Percentiles rank a stretch among this genome's conserved stretches.
Evolutionary conservation across 2,113 vertebrate genomes (phyloP).

Genomic region (Amazona vittata): DNA sequence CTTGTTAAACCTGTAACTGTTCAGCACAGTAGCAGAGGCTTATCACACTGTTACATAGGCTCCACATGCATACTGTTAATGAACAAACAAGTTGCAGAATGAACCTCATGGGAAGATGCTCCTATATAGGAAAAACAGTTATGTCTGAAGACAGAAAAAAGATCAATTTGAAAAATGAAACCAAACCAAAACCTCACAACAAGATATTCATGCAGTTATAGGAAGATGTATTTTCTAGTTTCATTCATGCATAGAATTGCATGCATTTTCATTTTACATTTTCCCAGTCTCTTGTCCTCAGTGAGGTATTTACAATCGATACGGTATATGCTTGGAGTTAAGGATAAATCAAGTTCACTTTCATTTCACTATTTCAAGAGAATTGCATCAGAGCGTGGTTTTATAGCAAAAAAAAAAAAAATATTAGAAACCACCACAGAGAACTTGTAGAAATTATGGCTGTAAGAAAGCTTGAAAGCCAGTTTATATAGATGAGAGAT

Average conservation of each 20-base stretch:
- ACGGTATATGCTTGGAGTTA: not conserved
- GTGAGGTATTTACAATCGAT: not conserved
- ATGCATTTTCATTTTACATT: not conserved
- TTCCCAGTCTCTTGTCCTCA: not conserved
- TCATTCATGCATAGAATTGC: not conserved
- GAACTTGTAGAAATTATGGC: not conserved
- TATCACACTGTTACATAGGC: rapidly evolving
- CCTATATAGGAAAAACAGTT: not conserved
- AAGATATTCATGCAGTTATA: not conserved
- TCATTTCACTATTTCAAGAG: not conserved
- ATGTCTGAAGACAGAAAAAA: not conserved
- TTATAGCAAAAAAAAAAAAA: not conserved
- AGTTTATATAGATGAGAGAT: not conserved
- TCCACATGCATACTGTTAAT: not conserved
- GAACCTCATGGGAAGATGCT: not conserved
- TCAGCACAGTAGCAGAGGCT: not conserved
- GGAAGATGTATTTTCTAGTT: not conserved
- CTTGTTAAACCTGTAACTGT: not conserved
- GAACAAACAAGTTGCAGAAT: not conserved
- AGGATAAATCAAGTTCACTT: not conserved
- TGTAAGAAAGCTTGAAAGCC: not conserved
- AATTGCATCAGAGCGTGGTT: not conserved
- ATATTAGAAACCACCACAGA: not conserved
- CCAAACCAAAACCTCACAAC: not conserved
- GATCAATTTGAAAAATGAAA: not conserved